Base-by-base conservation (phyloP, 1,140 invertebrate genomes). In the Cephus cinctus region DNA sequence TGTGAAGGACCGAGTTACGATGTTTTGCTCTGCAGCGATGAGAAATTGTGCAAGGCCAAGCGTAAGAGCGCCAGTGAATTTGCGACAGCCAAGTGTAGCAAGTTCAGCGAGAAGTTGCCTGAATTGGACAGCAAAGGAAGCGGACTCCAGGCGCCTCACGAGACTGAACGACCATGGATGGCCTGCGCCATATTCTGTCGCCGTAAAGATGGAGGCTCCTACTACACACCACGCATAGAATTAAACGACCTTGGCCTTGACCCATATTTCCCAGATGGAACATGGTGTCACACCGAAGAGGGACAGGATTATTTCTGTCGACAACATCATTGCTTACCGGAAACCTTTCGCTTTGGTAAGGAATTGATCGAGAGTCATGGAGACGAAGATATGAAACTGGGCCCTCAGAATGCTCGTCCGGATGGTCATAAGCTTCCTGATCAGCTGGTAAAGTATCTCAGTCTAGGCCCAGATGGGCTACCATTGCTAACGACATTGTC, bases 261-360 rank as follows among this genome's bases (percentile, higher is more conserved):
- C 54, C 82, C 87, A 0, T 89, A 89, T 68, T 87, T 89, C 61
- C 88, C 88, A 0, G 88, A 90, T 69, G 88, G 88, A 1, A 90
- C 87, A 3, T 88, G 86, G 86, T 90, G 88, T 57, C 86, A 90
- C 61, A 75, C 76, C 52, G 83, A 88, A 47, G 73, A 76, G 27
- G 65, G 68, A n/a, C 43, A 59, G 11, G 75, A 88, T 60, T 89
- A 85, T 65, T 90, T 82, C 59, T 90, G 88, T 53, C 71, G 85
- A 19, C 82, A 87, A 36, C 85, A 88, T 65, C 83, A 87, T 43
- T 90, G 87, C 63, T 65, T 87, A 19, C 83, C 86, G 0, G 83
- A 86, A 69, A 78, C 31, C 27, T 75, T 73, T 47, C 46, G 51
- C 43, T 71, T 69, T 38, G 49, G 36, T 0, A 67, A 72, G 47